Evolutionary conservation across 2,888 invertebrate genomes (phyloP).

Genomic region (Scelioninae gen. 2): DNA sequence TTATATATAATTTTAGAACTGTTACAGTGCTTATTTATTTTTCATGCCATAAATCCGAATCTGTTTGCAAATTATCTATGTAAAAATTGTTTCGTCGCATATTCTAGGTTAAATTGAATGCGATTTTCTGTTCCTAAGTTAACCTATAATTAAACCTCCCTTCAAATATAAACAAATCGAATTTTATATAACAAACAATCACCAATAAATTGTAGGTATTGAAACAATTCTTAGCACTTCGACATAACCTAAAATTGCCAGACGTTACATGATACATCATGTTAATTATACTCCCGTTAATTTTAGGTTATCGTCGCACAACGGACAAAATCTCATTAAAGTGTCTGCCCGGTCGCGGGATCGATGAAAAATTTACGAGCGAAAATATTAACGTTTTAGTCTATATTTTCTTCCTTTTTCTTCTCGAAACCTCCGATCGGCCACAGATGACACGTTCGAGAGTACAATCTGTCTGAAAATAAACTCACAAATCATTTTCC

Average conservation of each 20-base stretch:
- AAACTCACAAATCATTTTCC: constrained; percentile 84
- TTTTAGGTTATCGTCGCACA: background rate
- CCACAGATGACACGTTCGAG: constrained; percentile 42
- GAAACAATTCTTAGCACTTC: constrained; percentile 38
- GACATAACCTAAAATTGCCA: constrained; percentile 57
- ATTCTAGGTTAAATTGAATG: background rate
- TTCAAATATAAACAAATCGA: constrained; percentile 19
- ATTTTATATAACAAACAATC: constrained; percentile 46
- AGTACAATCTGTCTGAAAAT: constrained; percentile 73
- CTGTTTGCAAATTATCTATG: background rate
- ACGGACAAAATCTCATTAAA: background rate
- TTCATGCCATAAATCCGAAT: too few species aligned
- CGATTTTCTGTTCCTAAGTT: background rate
- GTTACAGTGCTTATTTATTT: too few species aligned
- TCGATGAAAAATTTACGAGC: background rate
- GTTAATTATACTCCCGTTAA: too few species aligned
- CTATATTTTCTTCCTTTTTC: too few species aligned
- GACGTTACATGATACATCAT: too few species aligned
- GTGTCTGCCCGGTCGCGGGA: too few species aligned
- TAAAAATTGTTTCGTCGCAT: background rate
- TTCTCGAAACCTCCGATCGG: constrained; percentile 42
- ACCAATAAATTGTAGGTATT: constrained; percentile 23
- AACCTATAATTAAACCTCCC: constrained; percentile 21
- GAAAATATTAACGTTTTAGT: too few species aligned
- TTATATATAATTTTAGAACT: too few species aligned